phyloP scores from a whole-genome alignment of 2,113 vertebrate genomes.

The Thryonomys swinderianus region DNA sequence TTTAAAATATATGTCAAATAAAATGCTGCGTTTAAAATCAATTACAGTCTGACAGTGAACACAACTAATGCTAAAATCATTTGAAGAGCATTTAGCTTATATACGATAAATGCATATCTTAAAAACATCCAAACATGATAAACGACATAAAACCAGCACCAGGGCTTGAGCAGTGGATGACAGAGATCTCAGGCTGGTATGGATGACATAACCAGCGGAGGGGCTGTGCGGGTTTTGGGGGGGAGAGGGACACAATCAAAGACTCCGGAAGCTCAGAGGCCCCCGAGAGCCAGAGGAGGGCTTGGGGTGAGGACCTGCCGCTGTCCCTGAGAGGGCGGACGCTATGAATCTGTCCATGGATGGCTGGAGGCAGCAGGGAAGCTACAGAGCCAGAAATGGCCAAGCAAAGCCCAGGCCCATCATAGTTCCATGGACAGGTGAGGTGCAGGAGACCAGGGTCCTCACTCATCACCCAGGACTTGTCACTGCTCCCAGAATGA shows the following conservation, averaged over 20 bases:
- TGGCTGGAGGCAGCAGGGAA: background rate
- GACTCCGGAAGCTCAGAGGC: background rate
- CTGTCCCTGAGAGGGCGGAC: background rate
- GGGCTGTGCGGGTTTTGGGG: background rate
- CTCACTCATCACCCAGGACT: background rate
- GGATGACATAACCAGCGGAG: background rate
- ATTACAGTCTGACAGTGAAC: background rate
- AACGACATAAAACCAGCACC: background rate
- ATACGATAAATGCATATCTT: background rate
- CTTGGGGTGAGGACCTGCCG: too few species aligned
- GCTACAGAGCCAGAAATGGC: background rate
- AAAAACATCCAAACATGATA: background rate
- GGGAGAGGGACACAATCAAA: background rate
- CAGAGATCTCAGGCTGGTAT: fast-evolving
- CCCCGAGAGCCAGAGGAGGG: background rate
- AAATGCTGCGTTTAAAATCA: background rate
- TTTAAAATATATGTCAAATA: fast-evolving
- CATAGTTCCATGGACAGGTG: fast-evolving
- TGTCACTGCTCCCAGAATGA: fast-evolving
- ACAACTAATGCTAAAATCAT: too few species aligned
- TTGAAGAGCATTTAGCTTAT: background rate
- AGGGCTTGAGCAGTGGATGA: background rate
- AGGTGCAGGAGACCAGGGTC: background rate
- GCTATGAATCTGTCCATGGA: background rate
- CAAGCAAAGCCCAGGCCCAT: background rate